Conservation (phyloP, 2,113 vertebrate genomes). For the Bostrychus sinensis region DNA sequence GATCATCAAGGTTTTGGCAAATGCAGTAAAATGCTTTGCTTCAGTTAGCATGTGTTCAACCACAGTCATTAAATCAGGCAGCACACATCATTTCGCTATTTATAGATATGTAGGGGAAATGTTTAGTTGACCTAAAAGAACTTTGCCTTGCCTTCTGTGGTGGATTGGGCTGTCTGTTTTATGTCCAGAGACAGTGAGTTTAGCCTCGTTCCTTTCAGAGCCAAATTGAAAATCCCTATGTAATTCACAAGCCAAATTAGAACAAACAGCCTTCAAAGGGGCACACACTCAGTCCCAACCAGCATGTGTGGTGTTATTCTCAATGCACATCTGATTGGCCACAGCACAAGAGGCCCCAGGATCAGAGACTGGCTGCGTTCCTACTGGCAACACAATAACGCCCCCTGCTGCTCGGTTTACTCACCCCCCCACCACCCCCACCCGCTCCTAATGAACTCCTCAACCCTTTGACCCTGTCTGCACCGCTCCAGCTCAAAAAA, state of each 20-base stretch:
- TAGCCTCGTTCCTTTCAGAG: slow-evolving; percentile 33
- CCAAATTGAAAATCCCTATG: slow-evolving; percentile 40
- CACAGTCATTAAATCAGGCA: slow-evolving; percentile 62
- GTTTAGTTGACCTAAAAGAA: slow-evolving; percentile 49
- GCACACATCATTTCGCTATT: slow-evolving; percentile 59
- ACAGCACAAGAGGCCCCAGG: slow-evolving; percentile 17
- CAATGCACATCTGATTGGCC: slow-evolving; percentile 50
- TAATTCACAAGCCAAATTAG: slow-evolving; percentile 60
- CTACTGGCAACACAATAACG: slow-evolving; percentile 60
- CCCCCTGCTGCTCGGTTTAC: slow-evolving; percentile 68
- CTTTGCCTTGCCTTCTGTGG: slow-evolving; percentile 3
- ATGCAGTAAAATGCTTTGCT: slow-evolving; percentile 47
- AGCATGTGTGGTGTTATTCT: slow-evolving; percentile 35
- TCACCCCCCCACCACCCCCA: not conserved
- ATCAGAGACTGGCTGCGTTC: slow-evolving; percentile 35
- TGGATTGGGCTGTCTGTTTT: slow-evolving; percentile 51
- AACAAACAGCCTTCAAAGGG: slow-evolving; percentile 52
- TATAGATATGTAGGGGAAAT: slow-evolving; percentile 60
- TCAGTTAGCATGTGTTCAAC: slow-evolving; percentile 41
- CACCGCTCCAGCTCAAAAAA: slow-evolving; percentile 32
- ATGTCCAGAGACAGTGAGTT: slow-evolving; percentile 48
- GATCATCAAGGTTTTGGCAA: slow-evolving; percentile 63
- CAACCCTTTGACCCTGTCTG: slow-evolving; percentile 48
- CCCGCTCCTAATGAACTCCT: slow-evolving; percentile 52
- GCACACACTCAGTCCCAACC: slow-evolving; percentile 18